Evolutionary conservation across 2,113 vertebrate genomes (phyloP), one percentile per base, ranked within the genome.

Genomic region (Neolamprologus sp.): DNA sequence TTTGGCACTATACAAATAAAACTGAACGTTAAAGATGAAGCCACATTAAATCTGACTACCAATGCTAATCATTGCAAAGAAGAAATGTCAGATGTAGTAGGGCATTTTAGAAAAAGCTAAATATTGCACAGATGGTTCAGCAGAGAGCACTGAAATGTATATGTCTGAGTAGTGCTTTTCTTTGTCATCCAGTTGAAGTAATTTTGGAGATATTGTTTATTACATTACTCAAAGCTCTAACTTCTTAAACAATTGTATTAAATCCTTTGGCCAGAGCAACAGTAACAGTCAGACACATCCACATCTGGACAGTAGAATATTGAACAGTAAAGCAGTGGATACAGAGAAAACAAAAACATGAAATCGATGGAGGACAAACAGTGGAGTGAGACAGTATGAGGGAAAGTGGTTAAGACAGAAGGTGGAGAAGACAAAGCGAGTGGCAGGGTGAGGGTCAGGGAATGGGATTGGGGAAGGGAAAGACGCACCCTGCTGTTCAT

Each of bases 401-500:
- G 45, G 11, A 51, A 78, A 51, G 73, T 78, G 73, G 7, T 49
- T 78, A 31, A 49, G 73, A 78, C 9, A 49, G 73, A 78, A 28
- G 73, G 17, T 51, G 26, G 53, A 35, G 58, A 45, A 19, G 73
- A 87, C 92, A 93, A 49, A 93, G 92, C 16, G 8, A 84, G 87
- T 86, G 84, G 90, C 80, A 87, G 86, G 92, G n/a, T 37, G 37
- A 94, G 94, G 95, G 60, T 55, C 17, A 71, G 63, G 79, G 60
- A 55, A 51, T 40, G 37, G 26, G 58, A 94, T 94, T 95, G 82
- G 94, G 94, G 93, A 95, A 81, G 94, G 94, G 65, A 90, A 88
- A 94, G 96, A 97, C 98, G 97, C 98, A 99, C 98, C 98, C 97
- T 97, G 97, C 96, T 97, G 97, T 97, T 99, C 98, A 93, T 98